Percentiles rank a stretch among this genome's conserved stretches.
phyloP scores from a whole-genome alignment of 2,888 invertebrate genomes.

The Pyrochroa serraticornis region DNA sequence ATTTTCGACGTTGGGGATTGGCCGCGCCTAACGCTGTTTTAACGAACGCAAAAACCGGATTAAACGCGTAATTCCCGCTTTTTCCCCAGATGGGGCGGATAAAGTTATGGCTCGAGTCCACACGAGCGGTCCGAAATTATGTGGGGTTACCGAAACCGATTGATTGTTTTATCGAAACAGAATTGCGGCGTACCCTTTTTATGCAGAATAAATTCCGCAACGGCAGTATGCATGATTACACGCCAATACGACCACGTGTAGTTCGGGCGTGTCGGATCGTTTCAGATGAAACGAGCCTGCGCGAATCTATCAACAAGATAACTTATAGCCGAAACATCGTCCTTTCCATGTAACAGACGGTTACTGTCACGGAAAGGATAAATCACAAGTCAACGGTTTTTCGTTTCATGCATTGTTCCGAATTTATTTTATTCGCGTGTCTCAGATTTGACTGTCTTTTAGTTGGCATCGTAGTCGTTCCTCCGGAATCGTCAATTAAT shows the following conservation, averaged over 20 bases:
- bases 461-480: slow-evolving; percentile 20
- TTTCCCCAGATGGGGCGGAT: too few relatives aligned
- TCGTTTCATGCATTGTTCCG: slow-evolving; percentile 15
- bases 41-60: too few relatives aligned
- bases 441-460: slow-evolving; percentile 9
- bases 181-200: slow-evolving; percentile 22
- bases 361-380: slow-evolving; percentile 41
- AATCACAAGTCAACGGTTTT: slow-evolving; percentile 31
- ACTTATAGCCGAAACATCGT: slow-evolving; percentile 38
- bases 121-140: slow-evolving; percentile 1
- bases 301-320: slow-evolving; percentile 37
- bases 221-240: slow-evolving; percentile 29
- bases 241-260: slow-evolving; percentile 32
- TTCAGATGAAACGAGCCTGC: slow-evolving; percentile 31
- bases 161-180: slow-evolving; percentile 25
- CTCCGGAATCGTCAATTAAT: slow-evolving; percentile 22
- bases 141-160: slow-evolving; percentile 13
- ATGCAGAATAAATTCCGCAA: slow-evolving; percentile 28
- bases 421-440: slow-evolving; percentile 28
- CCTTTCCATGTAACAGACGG: slow-evolving; percentile 40
- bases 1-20: too few relatives aligned
- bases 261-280: slow-evolving; percentile 34
- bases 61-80: too few relatives aligned
- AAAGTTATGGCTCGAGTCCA: too few relatives aligned
- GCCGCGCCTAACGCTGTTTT: too few relatives aligned